Evolutionary conservation across 2,888 invertebrate species (phyloP).

Genomic region (Ethmia dodecea): DNA sequence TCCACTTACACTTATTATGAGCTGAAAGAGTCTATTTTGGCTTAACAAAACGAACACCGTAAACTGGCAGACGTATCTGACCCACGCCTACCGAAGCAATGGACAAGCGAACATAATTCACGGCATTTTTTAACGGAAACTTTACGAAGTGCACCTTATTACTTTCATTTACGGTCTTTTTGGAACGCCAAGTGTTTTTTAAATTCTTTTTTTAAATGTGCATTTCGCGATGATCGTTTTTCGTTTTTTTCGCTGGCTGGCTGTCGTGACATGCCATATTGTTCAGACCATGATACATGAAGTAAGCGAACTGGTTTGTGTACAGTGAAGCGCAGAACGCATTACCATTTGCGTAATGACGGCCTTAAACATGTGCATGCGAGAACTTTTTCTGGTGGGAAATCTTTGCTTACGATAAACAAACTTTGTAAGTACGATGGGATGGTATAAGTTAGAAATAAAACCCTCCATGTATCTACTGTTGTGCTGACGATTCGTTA

Average conservation of each 20-base stretch:
- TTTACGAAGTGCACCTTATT: conserved; percentile 39
- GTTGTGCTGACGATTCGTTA: too few species aligned
- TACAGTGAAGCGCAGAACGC: conserved; percentile 51
- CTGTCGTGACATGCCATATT: conserved; percentile 73
- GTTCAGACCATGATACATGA: conserved; percentile 67
- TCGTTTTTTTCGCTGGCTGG: conserved; percentile 53
- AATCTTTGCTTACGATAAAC: conserved; percentile 19
- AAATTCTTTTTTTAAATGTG: conserved; percentile 34
- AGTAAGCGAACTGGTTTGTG: conserved; percentile 64
- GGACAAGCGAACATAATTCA: conserved; percentile 70
- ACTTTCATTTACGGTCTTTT: conserved; percentile 34
- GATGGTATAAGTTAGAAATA: too few species aligned
- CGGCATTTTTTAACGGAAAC: conserved; percentile 39
- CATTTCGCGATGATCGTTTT: conserved; percentile 56
- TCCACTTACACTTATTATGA: conserved; percentile 34
- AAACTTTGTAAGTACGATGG: too few species aligned
- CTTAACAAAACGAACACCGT: conserved; percentile 37
- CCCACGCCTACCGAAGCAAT: conserved; percentile 67
- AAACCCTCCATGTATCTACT: too few species aligned
- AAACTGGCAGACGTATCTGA: conserved; percentile 55
- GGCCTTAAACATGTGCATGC: conserved; percentile 37
- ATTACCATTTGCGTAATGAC: conserved; percentile 55
- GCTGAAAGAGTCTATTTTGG: conserved; percentile 42
- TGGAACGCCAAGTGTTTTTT: conserved; percentile 22
- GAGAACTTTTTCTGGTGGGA: conserved; percentile 39